A percentile compares a stretch with the other conserved stretches of the same genome.
phyloP scores from a whole-genome alignment of 2,113 vertebrate genomes.

The Gambusia holbrooki region DNA sequence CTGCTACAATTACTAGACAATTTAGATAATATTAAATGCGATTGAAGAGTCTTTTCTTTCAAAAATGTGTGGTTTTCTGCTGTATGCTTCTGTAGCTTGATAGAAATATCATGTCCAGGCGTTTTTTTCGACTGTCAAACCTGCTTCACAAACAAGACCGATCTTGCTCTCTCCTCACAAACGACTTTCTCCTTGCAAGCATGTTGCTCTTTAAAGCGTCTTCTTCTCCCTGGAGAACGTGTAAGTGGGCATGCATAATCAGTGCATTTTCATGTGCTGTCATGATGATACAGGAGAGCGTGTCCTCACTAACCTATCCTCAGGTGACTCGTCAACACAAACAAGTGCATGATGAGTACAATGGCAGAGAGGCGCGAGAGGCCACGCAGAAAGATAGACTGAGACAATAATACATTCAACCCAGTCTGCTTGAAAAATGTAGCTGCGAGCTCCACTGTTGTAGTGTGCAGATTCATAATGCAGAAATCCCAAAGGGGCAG shows the following conservation, averaged over 20 bases:
- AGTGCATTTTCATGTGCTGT: slow-evolving; percentile 42
- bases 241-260: slow-evolving; percentile 51
- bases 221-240: slow-evolving; percentile 18
- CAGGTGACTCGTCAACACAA: neutral
- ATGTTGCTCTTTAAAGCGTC: slow-evolving; percentile 42
- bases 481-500: slow-evolving; percentile 55
- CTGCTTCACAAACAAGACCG: slow-evolving; percentile 43
- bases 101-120: slow-evolving; percentile 35
- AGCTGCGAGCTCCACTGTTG: slow-evolving; percentile 46
- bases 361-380: slow-evolving; percentile 3
- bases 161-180: slow-evolving; percentile 27
- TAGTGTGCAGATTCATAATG: slow-evolving; percentile 35
- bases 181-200: slow-evolving; percentile 41
- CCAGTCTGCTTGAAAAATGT: slow-evolving; percentile 45
- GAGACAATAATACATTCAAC: slow-evolving; percentile 29
- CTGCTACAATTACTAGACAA: neutral
- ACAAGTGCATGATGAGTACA: neutral
- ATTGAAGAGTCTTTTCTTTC: slow-evolving; percentile 4
- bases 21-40: neutral
- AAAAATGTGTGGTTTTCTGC: neutral
- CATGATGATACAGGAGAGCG: slow-evolving; percentile 12
- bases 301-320: slow-evolving; percentile 7
- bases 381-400: slow-evolving; percentile 25
- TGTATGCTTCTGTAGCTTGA: neutral
- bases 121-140: slow-evolving; percentile 24